Base-by-base conservation (phyloP, 2,113 vertebrate genomes). In the Fregetta grallaria region DNA sequence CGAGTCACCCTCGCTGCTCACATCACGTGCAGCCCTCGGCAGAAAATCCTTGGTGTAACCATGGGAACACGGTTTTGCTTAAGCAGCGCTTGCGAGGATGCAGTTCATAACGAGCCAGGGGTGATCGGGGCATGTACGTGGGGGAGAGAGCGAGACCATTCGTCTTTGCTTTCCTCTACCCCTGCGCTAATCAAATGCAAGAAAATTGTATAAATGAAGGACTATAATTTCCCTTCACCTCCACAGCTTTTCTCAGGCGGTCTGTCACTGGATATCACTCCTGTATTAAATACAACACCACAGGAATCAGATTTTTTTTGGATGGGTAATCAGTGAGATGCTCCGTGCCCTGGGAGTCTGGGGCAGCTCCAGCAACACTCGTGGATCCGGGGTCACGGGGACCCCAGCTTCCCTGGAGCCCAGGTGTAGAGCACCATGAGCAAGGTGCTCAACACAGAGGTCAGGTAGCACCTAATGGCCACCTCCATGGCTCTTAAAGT, bases 11-110 rank as follows among this genome's bases (percentile, higher is more conserved):
- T 90, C 52, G 22, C 85, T 32, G 73, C 96, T 89, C 55, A 52
- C 92, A 81, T 94, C 94, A 93, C 19, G 56, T 42, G 91, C 90
- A 78, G 77, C 93, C 30, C 81, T 75, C 58, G 85, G 96, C 96
- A 97, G 96, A 96, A 96, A 95, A 91, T 92, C 97, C 91, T 93
- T 27, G 25, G 70, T 3, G 98, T 98, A 96, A 97, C 98, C 98
- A 98, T 98, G 97, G 98, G 88, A 98, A 98, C 98, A 0, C 4
- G 15, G 71, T 50, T 96, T 53, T 84, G 92, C 97, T 92, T 79
- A 49, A 96, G 95, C 86, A 67, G 86, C 2, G 67, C 90, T 94
- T 93, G 88, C 5, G 40, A 92, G 56, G 97, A 94, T 94, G 23
- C 79, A n/a, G 95, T 87, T 96, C 79, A 2, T 49, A 90, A 73